phyloP scores from a whole-genome alignment of 2,888 invertebrate species.

The Balanococcus diminutus region DNA sequence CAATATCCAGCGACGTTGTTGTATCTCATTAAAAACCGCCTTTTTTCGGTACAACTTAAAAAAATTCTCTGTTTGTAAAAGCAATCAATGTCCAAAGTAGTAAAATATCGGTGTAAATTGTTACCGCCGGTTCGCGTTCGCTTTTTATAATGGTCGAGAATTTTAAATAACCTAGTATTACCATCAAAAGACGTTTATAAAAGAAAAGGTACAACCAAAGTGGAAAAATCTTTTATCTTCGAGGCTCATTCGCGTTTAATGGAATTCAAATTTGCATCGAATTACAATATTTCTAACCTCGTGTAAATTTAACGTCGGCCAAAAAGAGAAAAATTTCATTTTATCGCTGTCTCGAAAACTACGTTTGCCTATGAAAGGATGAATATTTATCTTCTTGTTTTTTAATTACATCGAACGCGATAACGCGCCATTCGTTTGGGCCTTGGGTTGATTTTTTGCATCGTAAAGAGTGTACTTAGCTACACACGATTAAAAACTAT shows the following conservation, averaged over 20 bases:
- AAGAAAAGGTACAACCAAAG: neutral
- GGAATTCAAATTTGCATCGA: conserved; percentile 35
- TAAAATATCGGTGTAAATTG: conserved; percentile 37
- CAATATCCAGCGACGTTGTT: conserved; percentile 4
- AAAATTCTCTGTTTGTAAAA: conserved; percentile 34
- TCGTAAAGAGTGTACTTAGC: too few species aligned
- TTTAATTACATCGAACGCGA: conserved; percentile 27
- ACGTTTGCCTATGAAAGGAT: neutral
- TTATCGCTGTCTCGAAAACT: neutral
- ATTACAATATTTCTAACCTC: conserved; percentile 20
- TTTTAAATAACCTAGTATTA: conserved; percentile 7
- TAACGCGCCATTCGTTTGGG: too few species aligned
- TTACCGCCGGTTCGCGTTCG: conserved; percentile 12
- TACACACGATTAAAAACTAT: neutral
- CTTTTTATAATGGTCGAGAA: conserved; percentile 2
- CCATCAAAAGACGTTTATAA: conserved; percentile 29
- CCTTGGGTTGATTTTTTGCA: too few species aligned
- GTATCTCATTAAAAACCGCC: conserved; percentile 40
- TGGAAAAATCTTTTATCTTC: conserved; percentile 9
- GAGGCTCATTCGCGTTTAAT: conserved; percentile 20
- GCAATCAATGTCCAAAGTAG: conserved; percentile 35
- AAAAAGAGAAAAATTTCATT: neutral
- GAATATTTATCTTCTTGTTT: conserved; percentile 20
- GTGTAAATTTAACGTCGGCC: conserved; percentile 26
- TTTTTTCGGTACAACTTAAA: conserved; percentile 6